Evolutionary conservation across 2,113 vertebrate genomes (phyloP), one percentile per base, ranked within the genome.

Genomic region (Andinoacara biseriatus): DNA sequence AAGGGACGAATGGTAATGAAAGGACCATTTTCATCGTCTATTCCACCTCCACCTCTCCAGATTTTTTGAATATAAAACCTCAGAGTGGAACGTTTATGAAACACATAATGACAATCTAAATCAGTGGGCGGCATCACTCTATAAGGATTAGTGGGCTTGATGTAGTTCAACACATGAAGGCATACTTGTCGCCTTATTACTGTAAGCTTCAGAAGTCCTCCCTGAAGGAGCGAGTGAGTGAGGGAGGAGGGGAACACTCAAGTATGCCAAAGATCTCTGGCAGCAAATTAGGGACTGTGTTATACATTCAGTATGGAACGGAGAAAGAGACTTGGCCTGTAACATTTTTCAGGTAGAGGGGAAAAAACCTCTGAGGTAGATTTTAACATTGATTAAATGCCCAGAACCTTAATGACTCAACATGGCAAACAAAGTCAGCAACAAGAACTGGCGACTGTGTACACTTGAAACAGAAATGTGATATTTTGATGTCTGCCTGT

Each of bases 101-200:
- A 96, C 91, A 93, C 91, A 91, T 95, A 94, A 96, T 94, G 94
- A 90, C 90, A 90, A 87, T 93, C 90, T 94, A 92, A 96, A 94
- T 95, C 94, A 92, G 94, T 95, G 94, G 95, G 94, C 78, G 91
- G 93, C 91, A 92, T 95, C 93, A 89, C 87, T 95, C 92, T 93
- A 86, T 91, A 90, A 92, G 94, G 92, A 94, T 95, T 94, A 95
- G 93, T 90, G 92, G 86, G 90, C 91, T 92, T 92, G 93, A 94
- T 94, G 94, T 93, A 94, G 93, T 93, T 95, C 87, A 93, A 90
- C 93, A 93, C 74, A 78, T 86, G 89, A 91, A 92, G 86, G 88
- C 88, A 93, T 88, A 93, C 92, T 95, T 94, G 91, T 95, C 89
- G 86, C 92, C 93, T 95, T 95, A 94, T 95, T 95, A 92, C 86